phyloP scores from a whole-genome alignment of 2,113 vertebrate species.

The Pelecanus crispus region DNA sequence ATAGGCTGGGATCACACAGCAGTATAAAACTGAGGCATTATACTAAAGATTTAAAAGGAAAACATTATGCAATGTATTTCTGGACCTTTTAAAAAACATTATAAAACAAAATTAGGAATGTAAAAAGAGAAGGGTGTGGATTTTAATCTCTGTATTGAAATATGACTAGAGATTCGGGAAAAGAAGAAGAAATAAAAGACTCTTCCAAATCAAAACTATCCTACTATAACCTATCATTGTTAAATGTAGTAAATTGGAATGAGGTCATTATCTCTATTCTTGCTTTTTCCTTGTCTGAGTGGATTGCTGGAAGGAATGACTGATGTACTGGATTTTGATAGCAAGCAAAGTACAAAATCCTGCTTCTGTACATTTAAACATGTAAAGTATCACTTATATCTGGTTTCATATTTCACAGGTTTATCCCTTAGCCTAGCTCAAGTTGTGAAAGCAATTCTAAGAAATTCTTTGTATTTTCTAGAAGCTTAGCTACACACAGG shows the following conservation, averaged over 20 bases:
- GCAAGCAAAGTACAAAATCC: neutral
- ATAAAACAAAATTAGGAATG: neutral
- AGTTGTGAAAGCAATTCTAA: neutral
- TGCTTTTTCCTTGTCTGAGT: neutral
- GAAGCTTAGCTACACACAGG: neutral
- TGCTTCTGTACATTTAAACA: neutral
- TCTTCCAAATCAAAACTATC: neutral
- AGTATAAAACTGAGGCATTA: neutral
- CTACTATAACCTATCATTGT: neutral
- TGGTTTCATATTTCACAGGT: neutral
- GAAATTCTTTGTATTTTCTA: neutral
- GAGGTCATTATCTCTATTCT: neutral
- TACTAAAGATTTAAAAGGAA: neutral
- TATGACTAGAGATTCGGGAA: neutral
- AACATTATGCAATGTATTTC: neutral
- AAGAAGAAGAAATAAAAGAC: neutral
- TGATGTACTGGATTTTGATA: neutral
- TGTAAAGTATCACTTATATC: neutral
- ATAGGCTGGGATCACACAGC: neutral
- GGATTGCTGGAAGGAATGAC: neutral
- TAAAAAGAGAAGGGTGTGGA: neutral
- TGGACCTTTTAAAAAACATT: neutral
- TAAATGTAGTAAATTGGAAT: neutral
- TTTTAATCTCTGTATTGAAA: neutral
- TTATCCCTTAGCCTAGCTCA: neutral